Conservation (phyloP, 2,797 vertebrate species). For the Florisuga fusca region DNA sequence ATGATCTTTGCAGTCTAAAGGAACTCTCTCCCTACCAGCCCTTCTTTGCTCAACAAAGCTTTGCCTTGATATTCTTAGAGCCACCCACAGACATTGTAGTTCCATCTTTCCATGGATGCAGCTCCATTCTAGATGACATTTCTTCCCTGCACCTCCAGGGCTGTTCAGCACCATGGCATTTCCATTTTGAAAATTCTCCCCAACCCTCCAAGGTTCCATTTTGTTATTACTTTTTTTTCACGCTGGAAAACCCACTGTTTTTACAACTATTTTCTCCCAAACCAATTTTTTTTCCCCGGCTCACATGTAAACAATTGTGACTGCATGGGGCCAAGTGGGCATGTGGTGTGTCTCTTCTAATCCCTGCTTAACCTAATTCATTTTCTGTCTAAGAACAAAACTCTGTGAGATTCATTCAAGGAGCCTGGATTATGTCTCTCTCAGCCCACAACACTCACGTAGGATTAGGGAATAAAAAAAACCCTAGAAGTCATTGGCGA, state of each 20-base stretch:
- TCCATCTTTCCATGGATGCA: neutral
- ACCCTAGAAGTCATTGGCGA: neutral
- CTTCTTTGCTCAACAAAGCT: neutral
- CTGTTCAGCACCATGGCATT: neutral
- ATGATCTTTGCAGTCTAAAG: neutral
- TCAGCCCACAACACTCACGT: neutral
- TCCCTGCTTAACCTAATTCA: conserved; percentile 53
- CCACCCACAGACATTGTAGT: neutral
- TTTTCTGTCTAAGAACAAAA: conserved; percentile 65
- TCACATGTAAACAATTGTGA: neutral
- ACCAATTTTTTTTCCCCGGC: neutral
- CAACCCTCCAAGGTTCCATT: neutral
- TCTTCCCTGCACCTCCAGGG: neutral
- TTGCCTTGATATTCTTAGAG: neutral
- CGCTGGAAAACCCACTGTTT: neutral
- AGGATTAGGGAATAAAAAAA: conserved; percentile 58
- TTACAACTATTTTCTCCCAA: neutral
- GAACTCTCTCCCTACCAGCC: neutral
- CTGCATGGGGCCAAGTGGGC: neutral
- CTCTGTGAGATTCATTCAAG: conserved; percentile 30
- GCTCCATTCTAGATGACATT: neutral
- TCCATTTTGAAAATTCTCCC: neutral
- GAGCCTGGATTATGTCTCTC: conserved; percentile 45
- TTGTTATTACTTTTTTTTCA: neutral
- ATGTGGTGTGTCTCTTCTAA: conserved; percentile 43